A percentile compares a stretch with the other conserved stretches of the same genome.
These are phyloP conservation scores for Melanostigma gelatinosum DNA, from an alignment of 2,113 vertebrate genomes.

Conservation along the genomic window DNA sequence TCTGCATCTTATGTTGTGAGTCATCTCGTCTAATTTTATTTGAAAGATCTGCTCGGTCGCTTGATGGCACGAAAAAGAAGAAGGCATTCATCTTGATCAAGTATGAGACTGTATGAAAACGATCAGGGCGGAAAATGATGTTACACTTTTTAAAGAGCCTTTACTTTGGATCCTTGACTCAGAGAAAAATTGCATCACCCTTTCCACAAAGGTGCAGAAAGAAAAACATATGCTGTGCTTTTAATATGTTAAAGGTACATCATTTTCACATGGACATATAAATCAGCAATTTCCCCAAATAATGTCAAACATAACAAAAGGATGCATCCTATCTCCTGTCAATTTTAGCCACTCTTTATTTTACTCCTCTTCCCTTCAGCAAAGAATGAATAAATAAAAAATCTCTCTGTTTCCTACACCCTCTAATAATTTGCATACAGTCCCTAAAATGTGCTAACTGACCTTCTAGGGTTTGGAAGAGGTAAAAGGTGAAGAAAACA, in stretches of 20 bases:
- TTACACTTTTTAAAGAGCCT: background rate
- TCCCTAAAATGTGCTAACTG: background rate
- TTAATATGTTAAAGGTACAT: background rate
- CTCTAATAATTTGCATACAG: background rate
- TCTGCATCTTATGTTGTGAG: conserved; percentile 27
- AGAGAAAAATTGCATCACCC: background rate
- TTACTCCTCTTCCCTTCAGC: background rate
- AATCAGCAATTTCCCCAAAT: background rate
- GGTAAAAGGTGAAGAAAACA: background rate
- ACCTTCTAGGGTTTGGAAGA: background rate
- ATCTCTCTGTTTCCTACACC: background rate
- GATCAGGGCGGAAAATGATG: background rate
- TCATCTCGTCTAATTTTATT: conserved; percentile 39
- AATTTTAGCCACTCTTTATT: background rate
- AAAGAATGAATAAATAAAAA: background rate
- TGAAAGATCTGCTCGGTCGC: conserved; percentile 24
- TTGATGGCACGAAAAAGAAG: conserved; percentile 21
- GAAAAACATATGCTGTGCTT: background rate
- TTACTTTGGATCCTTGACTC: background rate
- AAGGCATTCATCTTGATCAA: background rate
- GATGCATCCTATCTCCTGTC: background rate
- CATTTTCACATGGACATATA: background rate
- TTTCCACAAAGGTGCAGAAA: background rate
- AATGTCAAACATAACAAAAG: background rate
- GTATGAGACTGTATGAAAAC: conserved; percentile 7